Base-by-base conservation (phyloP, 2,888 invertebrate species). In the Pristionchus fissidentatus region DNA sequence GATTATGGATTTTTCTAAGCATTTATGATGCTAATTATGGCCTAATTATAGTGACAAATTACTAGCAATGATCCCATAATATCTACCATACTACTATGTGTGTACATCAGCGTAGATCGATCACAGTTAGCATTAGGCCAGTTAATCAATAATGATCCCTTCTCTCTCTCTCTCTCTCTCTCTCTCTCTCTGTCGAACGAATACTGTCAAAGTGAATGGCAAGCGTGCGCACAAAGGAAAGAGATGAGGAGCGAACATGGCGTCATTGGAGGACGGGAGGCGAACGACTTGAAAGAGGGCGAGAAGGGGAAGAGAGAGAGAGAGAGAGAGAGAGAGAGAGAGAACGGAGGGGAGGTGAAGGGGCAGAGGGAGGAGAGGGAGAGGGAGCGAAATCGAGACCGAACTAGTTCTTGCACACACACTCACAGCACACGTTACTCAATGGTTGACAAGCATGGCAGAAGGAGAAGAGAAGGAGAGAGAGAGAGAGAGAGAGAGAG, bases 321-420 rank as follows among this genome's bases (percentile, higher is more conserved):
- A 32, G 38, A 22, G 32, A 35, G 29, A 29, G 66, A 66, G 35
- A 32, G 66, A 13, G 22, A 15, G 66, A 32, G 32, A 29, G 66
- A 32, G 32, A n/a, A n/a, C n/a, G 32, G 22, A 55, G 13, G n/a
- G 55, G 22, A n/a, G 22, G 55, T 4, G 22, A 22, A 4, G 55
- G 55, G 13, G 22, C 5, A 22, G 55, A 15, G 55, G 15, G 15
- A 15, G 46, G 46, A 15, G 8, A 46, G 32, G 19, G 66, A n/a
- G 66, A 29, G 66, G 38, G 22, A 32, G 66, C 66, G 66, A 66
- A 35, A 66, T 32, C 19, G 66, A 66, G 38, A 66, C 66, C 32
- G 66, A 66, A 66, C 35, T 66, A 35, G 66, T 55, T 55, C 55
- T 55, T 55, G 55, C 55, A 55, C 55, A 55, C 55, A 55, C 55